Conservation (phyloP, 2,113 vertebrate species). For the Nestor notabilis region DNA sequence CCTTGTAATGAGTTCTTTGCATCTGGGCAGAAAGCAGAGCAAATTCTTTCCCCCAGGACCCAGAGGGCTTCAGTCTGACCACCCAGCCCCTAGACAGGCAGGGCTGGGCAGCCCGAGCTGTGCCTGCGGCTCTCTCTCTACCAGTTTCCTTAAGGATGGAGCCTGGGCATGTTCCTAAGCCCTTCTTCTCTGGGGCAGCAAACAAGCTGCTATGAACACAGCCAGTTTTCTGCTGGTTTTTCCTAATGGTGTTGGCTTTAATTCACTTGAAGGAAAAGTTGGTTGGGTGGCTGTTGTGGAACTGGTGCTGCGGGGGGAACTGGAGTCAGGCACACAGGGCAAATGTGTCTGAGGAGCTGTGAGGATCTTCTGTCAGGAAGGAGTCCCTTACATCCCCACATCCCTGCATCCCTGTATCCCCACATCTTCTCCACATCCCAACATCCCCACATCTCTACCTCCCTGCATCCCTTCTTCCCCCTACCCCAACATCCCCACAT, state of each 20-base stretch:
- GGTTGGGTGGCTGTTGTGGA: not conserved
- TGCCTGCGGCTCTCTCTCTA: rapidly evolving
- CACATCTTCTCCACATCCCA: not conserved
- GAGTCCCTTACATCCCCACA: not conserved
- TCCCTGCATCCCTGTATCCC: no score
- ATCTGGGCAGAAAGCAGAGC: not conserved
- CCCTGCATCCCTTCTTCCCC: not conserved
- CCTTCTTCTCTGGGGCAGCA: rapidly evolving
- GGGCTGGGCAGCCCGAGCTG: not conserved
- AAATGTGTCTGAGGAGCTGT: not conserved
- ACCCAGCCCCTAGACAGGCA: not conserved
- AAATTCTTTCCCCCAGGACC: rapidly evolving
- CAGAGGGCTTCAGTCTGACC: no score
- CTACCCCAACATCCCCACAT: not conserved
- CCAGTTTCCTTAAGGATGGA: rapidly evolving
- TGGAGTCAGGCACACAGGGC: not conserved
- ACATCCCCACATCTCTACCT: not conserved
- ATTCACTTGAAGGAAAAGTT: not conserved
- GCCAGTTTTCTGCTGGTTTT: not conserved
- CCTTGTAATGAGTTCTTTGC: no score
- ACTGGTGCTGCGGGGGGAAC: not conserved
- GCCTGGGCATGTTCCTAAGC: not conserved
- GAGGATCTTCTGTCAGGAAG: not conserved
- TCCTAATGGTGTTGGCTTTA: rapidly evolving
- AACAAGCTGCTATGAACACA: not conserved